Percentiles rank a stretch among this genome's conserved stretches.
These are phyloP conservation scores for Lepidocolaptes lacrymiger DNA, from an alignment of 2,797 vertebrate species.

Conservation along the genomic window DNA sequence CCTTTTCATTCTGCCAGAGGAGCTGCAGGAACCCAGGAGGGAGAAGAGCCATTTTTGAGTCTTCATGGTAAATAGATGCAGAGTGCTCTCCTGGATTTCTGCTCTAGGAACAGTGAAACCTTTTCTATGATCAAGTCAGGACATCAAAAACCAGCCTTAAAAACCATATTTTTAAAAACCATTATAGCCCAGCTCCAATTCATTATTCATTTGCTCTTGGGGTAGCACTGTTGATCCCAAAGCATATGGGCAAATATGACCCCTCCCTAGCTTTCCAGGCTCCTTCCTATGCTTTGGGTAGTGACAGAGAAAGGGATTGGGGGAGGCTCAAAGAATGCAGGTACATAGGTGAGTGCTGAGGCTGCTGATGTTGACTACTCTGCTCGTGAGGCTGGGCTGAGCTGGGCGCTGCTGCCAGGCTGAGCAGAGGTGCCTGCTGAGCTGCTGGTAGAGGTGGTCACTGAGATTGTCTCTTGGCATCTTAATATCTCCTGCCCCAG, in stretches of 20 bases:
- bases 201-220: not conserved
- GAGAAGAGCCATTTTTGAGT: slow-evolving; percentile 12
- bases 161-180: not conserved
- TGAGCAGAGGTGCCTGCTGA: not conserved
- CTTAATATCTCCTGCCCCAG: not conserved
- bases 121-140: not conserved
- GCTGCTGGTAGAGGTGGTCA: not conserved
- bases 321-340: not conserved
- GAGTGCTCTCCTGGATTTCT: not conserved
- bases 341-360: not conserved
- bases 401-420: not conserved
- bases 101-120: not conserved
- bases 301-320: not conserved
- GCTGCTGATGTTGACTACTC: not conserved
- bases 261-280: not conserved
- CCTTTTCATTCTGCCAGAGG: slow-evolving; percentile 34
- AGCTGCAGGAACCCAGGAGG: not conserved
- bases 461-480: not conserved
- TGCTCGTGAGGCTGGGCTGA: not conserved
- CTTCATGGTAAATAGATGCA: slow-evolving; percentile 34
- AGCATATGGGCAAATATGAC: not conserved
- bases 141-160: not conserved
- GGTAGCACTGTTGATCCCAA: not conserved
- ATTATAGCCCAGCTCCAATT: not conserved
- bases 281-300: not conserved